Base-by-base conservation (phyloP, 2,797 vertebrate genomes). In the Tarsius wallacei region DNA sequence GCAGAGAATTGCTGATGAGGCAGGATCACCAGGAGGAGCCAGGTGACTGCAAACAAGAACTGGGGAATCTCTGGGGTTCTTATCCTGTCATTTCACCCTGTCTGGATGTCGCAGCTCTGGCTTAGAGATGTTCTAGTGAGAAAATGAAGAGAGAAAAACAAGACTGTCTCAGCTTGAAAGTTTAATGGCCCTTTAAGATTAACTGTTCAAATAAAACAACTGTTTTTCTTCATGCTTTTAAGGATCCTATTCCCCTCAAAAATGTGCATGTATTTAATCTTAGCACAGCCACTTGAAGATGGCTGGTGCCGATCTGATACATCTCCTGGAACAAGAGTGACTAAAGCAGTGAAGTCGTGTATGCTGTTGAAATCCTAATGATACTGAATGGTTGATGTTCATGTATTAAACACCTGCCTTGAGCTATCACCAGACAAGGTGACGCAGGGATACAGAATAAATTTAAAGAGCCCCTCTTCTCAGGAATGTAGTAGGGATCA, bases 101-200 rank as follows among this genome's bases (percentile, higher is more conserved):
- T 93, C 95, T 92, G 57, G 49, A 28, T 95, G 55, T 82, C 87
- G 28, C 7, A 49, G 53, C 42, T 92, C 21, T 64, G 42, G 26
- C 68, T 94, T 91, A 73, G 59, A 88, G 71, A 87, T 28, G 7
- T 78, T 95, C 87, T 83, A 51, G 36, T 55, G 7, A 83, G 88
- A 94, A 90, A 70, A 53, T 42, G 17, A 70, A 24, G 86, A 22
- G 47, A 77, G 55, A 49, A 28, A 83, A 80, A 63, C 90, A 92
- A 83, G 92, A 63, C 77, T 68, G 0, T 91, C 49, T 95, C 33
- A 11, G 24, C 93, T 87, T 84, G 19, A 11, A 94, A 92, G 93
- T 84, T 61, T 97, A 97, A 82, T 68, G 81, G 42, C 22, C 74
- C 74, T 93, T 93, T 87, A 91, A 90, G 86, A 84, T 87, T 16